Evolutionary conservation across 2,797 vertebrate species (phyloP).

Genomic region (Protonibea diacanthus): DNA sequence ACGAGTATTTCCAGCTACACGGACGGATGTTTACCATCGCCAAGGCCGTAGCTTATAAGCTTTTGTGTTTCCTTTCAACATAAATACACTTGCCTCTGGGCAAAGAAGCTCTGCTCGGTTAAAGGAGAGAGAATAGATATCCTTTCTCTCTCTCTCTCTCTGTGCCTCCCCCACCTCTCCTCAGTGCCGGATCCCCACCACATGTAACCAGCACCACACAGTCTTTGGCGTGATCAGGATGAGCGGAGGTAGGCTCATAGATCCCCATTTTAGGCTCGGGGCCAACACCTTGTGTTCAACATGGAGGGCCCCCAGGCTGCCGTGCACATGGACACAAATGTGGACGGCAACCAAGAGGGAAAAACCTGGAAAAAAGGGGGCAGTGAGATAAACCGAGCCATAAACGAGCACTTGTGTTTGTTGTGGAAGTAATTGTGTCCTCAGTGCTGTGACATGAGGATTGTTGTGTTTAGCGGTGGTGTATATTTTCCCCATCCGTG

Average conservation of each 20-base stretch:
- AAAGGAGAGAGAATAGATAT: slow-evolving; percentile 67
- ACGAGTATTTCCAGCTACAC: slow-evolving; percentile 24
- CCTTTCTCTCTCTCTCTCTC: slow-evolving; percentile 45
- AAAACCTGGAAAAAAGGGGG: slow-evolving; percentile 48
- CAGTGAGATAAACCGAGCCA: slow-evolving; percentile 52
- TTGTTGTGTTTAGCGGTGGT: slow-evolving; percentile 67
- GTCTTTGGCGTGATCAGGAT: slow-evolving; percentile 71
- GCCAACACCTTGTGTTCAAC: slow-evolving; percentile 78
- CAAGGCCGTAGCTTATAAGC: slow-evolving; percentile 49
- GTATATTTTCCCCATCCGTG: slow-evolving; percentile 70
- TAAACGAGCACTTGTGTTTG: slow-evolving; percentile 62
- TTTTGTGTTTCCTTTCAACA: slow-evolving; percentile 70
- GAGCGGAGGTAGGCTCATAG: slow-evolving; percentile 78
- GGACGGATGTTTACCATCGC: slow-evolving; percentile 50
- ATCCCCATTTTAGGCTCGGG: slow-evolving; percentile 77
- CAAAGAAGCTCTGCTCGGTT: slow-evolving; percentile 57
- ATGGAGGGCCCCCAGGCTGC: slow-evolving; percentile 69
- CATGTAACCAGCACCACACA: slow-evolving; percentile 70
- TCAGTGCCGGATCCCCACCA: slow-evolving; percentile 64
- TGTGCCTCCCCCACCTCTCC: slow-evolving; percentile 66
- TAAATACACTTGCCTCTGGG: slow-evolving; percentile 74
- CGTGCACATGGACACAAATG: slow-evolving; percentile 61
- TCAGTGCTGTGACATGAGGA: slow-evolving; percentile 54
- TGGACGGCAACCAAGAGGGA: slow-evolving; percentile 43
- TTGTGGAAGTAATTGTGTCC: slow-evolving; percentile 73